Evolutionary conservation across 2,888 invertebrate genomes (phyloP), one percentile per base, ranked within the genome.

Genomic region (Gandaritis pyraliata): DNA sequence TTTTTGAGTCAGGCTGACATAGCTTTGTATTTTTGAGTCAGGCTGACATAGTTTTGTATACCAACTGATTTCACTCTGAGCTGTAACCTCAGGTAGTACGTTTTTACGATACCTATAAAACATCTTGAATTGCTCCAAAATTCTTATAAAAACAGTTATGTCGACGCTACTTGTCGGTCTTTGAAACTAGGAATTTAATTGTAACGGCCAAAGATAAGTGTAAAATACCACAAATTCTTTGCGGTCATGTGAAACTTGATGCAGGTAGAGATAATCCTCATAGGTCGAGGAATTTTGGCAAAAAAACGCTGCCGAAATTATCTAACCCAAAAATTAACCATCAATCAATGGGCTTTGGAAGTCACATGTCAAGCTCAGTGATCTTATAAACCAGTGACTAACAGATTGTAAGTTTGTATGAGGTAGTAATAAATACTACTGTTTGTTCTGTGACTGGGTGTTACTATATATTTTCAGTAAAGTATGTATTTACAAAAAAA

Each of bases 181-280:
- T 71, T 80, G 81, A 84, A 86, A 83, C 77, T 75, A 78, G 69
- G 73, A 76, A 80, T 85, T 87, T 84, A 86, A 85, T 82, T 80
- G 77, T 72, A 72, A 76, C 70, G 72, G 77, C 77, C 75, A 76
- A 81, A 74, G 73, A 76, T 72, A 60, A n/a, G 73, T 69, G 71
- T 72, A 61, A 66, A 72, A 80, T 78, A 66, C 65, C 70, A 69
- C 43, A 64, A 69, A 79, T 79, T 66, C 65, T 62, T 61, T 18
- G 60, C 52, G 61, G 48, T 73, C 71, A 70, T 71, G 64, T 61
- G 70, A 64, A 66, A 71, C 56, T 62, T 61, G 66, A 56, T 55
- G 55, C 65, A 68, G 68, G 66, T 68, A 61, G 57, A 54, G 49
- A 58, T 58, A 36, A 43, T 48, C 33, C 48, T 48, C 41, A 48